These are phyloP conservation scores for Hippoglossus hippoglossus DNA, from an alignment of 2,797 vertebrate genomes.

Conservation along the genomic window DNA sequence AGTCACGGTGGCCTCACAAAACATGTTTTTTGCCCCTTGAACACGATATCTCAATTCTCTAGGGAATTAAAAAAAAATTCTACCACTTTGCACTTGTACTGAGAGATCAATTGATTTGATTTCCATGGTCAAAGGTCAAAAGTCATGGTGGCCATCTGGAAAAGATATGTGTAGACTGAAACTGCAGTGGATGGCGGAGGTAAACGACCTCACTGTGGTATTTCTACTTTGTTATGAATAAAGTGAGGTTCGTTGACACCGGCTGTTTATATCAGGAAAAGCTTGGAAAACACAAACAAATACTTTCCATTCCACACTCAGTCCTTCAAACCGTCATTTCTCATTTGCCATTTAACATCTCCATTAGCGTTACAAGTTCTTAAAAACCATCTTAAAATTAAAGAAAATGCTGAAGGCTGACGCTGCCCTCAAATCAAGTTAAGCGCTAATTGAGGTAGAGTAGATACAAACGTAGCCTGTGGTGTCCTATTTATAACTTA, in stretches of 20 bases:
- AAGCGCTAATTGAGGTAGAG: slow-evolving; percentile 47
- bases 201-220: too few species aligned
- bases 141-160: too few species aligned
- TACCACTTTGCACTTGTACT: too few species aligned
- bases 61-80: too few species aligned
- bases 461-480: slow-evolving; percentile 21
- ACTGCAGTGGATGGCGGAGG: too few species aligned
- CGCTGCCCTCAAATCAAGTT: slow-evolving; percentile 40
- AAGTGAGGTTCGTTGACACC: neutral
- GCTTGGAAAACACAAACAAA: neutral
- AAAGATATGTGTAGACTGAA: too few species aligned
- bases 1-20: too few species aligned
- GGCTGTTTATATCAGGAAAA: neutral
- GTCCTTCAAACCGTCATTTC: neutral
- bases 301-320: neutral
- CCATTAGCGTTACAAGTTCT: neutral
- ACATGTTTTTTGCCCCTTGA: too few species aligned
- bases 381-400: slow-evolving; percentile 10
- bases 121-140: too few species aligned
- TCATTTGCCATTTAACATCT: neutral
- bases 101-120: too few species aligned
- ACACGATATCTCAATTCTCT: too few species aligned
- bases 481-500: slow-evolving; percentile 62
- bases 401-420: slow-evolving; percentile 18
- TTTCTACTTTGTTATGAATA: neutral